Base-by-base conservation (phyloP, 2,113 vertebrate species). In the pig (Sus scrofa) region DNA sequence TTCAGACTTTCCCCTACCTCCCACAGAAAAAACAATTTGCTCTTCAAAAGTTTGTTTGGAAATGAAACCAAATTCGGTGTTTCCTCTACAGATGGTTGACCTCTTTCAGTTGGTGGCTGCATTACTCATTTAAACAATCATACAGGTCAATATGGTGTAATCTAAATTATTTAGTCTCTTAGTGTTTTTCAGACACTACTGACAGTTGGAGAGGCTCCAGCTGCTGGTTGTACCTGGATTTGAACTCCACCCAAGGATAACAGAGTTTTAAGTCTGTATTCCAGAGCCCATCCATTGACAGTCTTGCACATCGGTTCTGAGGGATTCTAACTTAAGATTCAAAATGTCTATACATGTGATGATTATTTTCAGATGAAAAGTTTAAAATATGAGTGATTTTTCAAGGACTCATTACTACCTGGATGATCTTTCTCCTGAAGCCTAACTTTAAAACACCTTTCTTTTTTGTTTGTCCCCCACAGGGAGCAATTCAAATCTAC, bases 161-260 rank as follows among this genome's bases (percentile, higher is more conserved):
- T 99, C 98, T 99, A 99, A 99, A 99, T 99, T 98, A 99, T 99
- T 99, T 99, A 99, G 99, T 99, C 98, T 99, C 98, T 98, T 97
- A 78, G 98, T 98, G 98, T 98, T 99, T 99, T 98, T 99, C 98
- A 99, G 99, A 99, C 98, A 98, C 98, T 93, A 96, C 96, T 99
- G 98, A 98, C 98, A 99, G 98, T 97, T 98, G 96, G 98, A 99
- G 97, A 98, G 86, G 95, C 96, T 98, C 98, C 99, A 99, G 98
- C 98, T 99, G 99, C 97, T 98, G 87, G 77, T 77, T 98, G 97
- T 99, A 99, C 98, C 99, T 99, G 99, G 97, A 99, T 98, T 98
- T 98, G 98, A 99, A 99, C 98, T 98, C 98, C 96, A 50, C 95
- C 14, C 97, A 93, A 58, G 97, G 98, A 98, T 98, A 98, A 98